Conservation (phyloP, 2,113 vertebrate genomes). For the Lates calcarifer region DNA sequence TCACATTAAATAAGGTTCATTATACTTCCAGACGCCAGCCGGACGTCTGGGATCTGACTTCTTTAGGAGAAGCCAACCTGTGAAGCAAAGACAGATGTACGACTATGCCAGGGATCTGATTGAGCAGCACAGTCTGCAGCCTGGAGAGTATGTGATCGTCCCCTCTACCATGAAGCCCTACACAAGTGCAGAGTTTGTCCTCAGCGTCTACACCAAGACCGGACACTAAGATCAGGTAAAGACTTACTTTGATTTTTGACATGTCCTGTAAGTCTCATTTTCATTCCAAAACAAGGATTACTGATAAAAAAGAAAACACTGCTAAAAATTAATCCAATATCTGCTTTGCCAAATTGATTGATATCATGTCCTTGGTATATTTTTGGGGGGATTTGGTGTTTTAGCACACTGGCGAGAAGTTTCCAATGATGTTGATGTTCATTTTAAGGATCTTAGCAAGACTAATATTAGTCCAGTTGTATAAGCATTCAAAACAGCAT, state of each 20-base stretch:
- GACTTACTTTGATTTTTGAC: neutral
- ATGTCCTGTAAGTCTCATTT: neutral
- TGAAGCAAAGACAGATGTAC: neutral
- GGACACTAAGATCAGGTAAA: constrained; percentile 41
- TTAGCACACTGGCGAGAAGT: too few species aligned
- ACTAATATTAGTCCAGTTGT: too few species aligned
- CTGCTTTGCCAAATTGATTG: too few species aligned
- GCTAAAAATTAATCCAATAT: too few species aligned
- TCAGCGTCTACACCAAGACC: constrained; percentile 61
- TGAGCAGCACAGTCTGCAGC: constrained; percentile 50
- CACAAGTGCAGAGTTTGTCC: constrained; percentile 48
- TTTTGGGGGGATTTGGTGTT: too few species aligned
- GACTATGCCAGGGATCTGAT: constrained; percentile 13
- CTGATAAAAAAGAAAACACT: neutral
- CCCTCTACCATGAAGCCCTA: constrained; percentile 35
- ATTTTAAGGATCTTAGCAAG: too few species aligned
- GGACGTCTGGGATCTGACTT: neutral
- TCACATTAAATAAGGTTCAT: neutral
- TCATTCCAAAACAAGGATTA: neutral
- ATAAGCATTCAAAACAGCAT: too few species aligned
- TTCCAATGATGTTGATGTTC: too few species aligned
- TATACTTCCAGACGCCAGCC: neutral
- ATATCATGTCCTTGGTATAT: neutral
- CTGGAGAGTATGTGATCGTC: constrained; percentile 65
- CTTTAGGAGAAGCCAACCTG: neutral